Base-by-base conservation (phyloP, 2,888 invertebrate species). In the Nymphalis polychloros region DNA sequence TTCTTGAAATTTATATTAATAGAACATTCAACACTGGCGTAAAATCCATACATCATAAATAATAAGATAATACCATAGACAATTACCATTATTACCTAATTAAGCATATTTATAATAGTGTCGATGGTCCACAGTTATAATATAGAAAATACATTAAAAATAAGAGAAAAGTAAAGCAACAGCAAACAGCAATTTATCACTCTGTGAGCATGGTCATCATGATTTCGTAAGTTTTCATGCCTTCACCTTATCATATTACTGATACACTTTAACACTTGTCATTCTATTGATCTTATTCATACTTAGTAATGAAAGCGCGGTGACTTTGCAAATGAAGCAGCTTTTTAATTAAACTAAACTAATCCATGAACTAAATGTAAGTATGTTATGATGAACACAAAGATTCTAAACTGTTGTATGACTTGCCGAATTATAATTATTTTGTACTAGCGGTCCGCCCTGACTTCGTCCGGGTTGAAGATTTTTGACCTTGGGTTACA, bases 341-440 rank as follows among this genome's bases (percentile, higher is more conserved):
- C 41, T 41, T 13, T 41, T 41, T 13, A 13, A 41, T 13, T 41
- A 13, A 41, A 41, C 41, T 13, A 41, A 41, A 55, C 27, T 55
- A 55, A n/a, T 2, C 52, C 27, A 55, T n/a, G 23, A 59, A 20
- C 59, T 57, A 20, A n/a, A 23, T 35, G 59, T 16, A 27, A 47
- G 48, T 27, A 60, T 17, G 47, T 48, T 19, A 59, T 20, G 48
- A 8, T 27, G 17, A 47, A 27, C 17, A 27, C 23, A 16, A 60
- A 10, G n/a, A 48, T 27, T 27, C 60, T 47, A 48, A 48, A 48
- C 48, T n/a, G n/a, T n/a, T 46, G 35, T 57, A 57, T 57, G 57
- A 57, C 57, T 57, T 57, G 57, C 41, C 13, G 27, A 53, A 53
- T 53, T 53, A 53, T 57, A n/a, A 57, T 57, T 41, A 55, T 55